Conservation (phyloP, 2,797 vertebrate species). For the Pangasius mekongensis region DNA sequence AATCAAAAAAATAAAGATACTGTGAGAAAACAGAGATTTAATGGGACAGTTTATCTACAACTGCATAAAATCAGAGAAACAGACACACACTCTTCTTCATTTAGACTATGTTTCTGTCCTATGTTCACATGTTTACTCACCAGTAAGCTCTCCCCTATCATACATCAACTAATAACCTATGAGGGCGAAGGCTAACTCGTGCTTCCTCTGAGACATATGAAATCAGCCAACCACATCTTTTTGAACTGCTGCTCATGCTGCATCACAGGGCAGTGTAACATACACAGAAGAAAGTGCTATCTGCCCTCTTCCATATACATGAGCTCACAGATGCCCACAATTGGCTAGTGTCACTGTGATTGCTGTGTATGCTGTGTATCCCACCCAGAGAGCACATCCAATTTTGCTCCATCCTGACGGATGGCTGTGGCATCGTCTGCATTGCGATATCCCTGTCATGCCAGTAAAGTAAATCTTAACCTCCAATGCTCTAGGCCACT, state of each 20-base stretch:
- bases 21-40: neutral
- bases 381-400: neutral
- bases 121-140: neutral
- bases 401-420: neutral
- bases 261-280: neutral
- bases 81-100: neutral
- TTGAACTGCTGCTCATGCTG: neutral
- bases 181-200: neutral
- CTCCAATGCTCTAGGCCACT: neutral
- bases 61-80: neutral
- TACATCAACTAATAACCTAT: neutral
- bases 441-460: neutral
- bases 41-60: neutral
- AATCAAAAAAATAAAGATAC: neutral
- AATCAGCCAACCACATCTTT: neutral
- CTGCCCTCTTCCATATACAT: neutral
- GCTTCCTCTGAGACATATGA: neutral
- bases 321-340: neutral
- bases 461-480: neutral
- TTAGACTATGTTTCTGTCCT: neutral
- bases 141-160: neutral
- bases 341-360: neutral
- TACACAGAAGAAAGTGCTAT: neutral
- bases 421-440: neutral
- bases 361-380: neutral